Conservation (phyloP, 2,113 vertebrate species). For the Anser brachyrhynchus region DNA sequence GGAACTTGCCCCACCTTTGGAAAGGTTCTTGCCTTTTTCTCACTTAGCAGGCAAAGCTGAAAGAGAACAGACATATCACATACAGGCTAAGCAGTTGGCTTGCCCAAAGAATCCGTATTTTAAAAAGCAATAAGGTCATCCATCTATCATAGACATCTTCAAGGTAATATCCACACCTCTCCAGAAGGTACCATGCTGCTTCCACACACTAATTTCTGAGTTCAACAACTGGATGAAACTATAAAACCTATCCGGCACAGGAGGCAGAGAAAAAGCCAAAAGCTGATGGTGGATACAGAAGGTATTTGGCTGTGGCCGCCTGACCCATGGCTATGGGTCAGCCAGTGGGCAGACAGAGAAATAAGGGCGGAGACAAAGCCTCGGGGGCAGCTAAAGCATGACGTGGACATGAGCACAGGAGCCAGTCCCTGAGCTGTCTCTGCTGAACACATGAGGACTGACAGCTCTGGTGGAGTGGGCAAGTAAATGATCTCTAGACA, state of each 20-base stretch:
- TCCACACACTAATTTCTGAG: not conserved
- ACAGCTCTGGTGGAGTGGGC: not conserved
- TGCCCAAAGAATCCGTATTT: not conserved
- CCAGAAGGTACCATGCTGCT: not conserved
- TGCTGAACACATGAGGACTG: not conserved
- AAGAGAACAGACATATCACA: not conserved
- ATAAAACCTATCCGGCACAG: fast-evolving
- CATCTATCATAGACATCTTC: not conserved
- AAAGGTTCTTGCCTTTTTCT: not conserved
- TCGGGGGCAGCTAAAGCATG: not conserved
- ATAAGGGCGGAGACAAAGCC: not conserved
- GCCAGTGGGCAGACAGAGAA: not conserved
- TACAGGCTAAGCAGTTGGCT: not conserved
- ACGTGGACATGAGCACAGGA: not conserved
- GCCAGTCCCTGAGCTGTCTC: not conserved
- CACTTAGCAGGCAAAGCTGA: not conserved
- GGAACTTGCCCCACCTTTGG: not conserved
- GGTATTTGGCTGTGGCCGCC: not conserved
- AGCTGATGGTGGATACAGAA: not conserved
- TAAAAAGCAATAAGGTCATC: not conserved
- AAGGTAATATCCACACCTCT: not conserved
- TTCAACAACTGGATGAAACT: not conserved
- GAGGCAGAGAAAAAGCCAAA: not conserved
- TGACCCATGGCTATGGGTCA: not conserved
- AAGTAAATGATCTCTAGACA: not conserved